These are phyloP conservation scores for Penelope pileata DNA, from an alignment of 2,113 vertebrate species.

Conservation along the genomic window DNA sequence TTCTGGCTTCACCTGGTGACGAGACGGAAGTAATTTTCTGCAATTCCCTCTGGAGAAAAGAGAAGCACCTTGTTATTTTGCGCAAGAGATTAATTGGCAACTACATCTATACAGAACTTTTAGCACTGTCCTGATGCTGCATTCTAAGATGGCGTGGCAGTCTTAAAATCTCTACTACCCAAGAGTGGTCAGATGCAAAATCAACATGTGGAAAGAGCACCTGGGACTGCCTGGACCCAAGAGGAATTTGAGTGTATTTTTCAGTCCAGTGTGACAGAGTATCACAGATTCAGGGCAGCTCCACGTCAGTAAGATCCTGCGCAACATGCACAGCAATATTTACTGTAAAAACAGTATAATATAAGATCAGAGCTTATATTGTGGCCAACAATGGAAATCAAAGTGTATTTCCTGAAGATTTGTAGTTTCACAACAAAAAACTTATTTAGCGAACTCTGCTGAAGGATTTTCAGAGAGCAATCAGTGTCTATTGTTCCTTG, in stretches of 20 bases:
- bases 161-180: neutral
- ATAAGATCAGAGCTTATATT: neutral
- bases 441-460: neutral
- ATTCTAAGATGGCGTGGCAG: neutral
- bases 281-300: neutral
- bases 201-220: neutral
- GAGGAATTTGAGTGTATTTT: neutral
- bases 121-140: neutral
- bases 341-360: neutral
- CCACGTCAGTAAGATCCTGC: neutral
- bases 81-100: neutral
- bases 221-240: neutral
- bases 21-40: neutral
- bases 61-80: neutral
- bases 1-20: accelerated
- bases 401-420: neutral
- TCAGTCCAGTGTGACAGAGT: neutral
- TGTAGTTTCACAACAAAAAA: neutral
- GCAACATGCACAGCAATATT: neutral
- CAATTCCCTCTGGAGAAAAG: neutral
- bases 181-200: neutral
- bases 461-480: neutral
- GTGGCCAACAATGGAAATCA: neutral
- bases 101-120: neutral
- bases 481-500: neutral